A percentile compares a stretch with the other conserved stretches of the same genome.
Evolutionary conservation across 2,888 invertebrate species (phyloP).

Genomic region (Ichneumoninae sp.): DNA sequence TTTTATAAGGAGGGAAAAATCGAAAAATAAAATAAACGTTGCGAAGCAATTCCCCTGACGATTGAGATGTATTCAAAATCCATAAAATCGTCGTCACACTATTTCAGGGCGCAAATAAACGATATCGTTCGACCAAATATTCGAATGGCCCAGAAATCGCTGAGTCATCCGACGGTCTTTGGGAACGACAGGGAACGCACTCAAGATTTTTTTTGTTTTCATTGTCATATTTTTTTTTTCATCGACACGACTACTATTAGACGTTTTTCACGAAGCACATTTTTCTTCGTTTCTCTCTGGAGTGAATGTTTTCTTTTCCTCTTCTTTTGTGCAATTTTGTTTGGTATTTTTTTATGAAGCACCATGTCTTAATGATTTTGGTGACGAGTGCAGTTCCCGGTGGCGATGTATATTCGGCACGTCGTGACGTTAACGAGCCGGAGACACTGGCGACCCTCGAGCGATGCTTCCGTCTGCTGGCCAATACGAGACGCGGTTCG

Average conservation of each 20-base stretch:
- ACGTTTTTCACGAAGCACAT: conserved; percentile 7
- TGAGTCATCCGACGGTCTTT: too few species aligned
- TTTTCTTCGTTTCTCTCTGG: not conserved
- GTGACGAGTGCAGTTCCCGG: conserved; percentile 87
- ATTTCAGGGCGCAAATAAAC: too few species aligned
- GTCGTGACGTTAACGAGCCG: conserved; percentile 89
- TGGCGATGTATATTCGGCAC: conserved; percentile 90
- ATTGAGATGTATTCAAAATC: too few species aligned
- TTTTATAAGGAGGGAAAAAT: too few species aligned
- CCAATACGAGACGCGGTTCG: conserved; percentile 83
- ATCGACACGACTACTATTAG: not conserved
- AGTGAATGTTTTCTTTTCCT: not conserved
- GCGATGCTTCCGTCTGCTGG: conserved; percentile 90
- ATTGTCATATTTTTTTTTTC: conserved; percentile 14
- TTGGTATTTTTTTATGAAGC: not conserved
- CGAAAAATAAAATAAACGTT: too few species aligned
- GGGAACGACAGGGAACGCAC: not conserved
- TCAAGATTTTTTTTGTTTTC: conserved; percentile 37
- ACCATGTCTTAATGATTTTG: conserved; percentile 54
- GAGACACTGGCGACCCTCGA: conserved; percentile 91
- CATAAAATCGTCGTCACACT: too few species aligned
- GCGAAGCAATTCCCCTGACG: too few species aligned
- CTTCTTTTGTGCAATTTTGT: not conserved
- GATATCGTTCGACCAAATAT: too few species aligned
- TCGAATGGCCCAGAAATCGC: too few species aligned